Base-by-base conservation (phyloP, 2,888 invertebrate genomes). In the Cantharis lateralis region DNA sequence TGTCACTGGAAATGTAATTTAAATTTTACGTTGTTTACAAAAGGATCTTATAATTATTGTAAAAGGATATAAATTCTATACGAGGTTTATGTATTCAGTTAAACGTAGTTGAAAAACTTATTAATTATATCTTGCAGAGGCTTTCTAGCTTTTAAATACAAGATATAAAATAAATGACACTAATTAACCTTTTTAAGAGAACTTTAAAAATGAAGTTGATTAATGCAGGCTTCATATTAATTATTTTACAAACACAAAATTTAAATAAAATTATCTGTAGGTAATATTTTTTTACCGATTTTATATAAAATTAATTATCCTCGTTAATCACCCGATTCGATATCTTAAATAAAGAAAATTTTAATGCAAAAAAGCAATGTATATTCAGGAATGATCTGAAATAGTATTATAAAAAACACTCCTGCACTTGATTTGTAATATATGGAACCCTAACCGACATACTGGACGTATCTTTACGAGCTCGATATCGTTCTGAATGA, bases 371-470 rank as follows among this genome's bases (percentile, higher is more conserved):
- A 74, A 74, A 26, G 32, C 70, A 15, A 66, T 66, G 68, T 62
- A 70, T 70, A 70, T 69, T 70, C 62, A 61, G 62, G 62, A 18
- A 73, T 77, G 73, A 77, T 73, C 62, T 18, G 26, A 63, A 28
- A 68, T 74, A 28, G 76, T 20, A 76, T 72, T 74, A 78, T 76
- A 78, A 78, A 78, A 77, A 73, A 76, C 78, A 78, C 78, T 74
- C 75, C 72, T 74, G 72, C 69, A 70, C 69, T 70, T 71, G 74
- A 77, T 77, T 68, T 24, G 48, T 77, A 77, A 77, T 77, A 78
- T 78, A 78, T 78, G 64, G 61, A 70, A 69, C 76, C 72, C 71
- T 79, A 68, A 76, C 78, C 70, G 71, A 70, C 76, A 76, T 48
- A 71, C 66, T 62, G 76, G 79, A 77, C 74, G 76, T 76, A 76